Evolutionary conservation across 1,140 invertebrate species (phyloP), one percentile per base, ranked within the genome.

Genomic region (Drosophila nannoptera): DNA sequence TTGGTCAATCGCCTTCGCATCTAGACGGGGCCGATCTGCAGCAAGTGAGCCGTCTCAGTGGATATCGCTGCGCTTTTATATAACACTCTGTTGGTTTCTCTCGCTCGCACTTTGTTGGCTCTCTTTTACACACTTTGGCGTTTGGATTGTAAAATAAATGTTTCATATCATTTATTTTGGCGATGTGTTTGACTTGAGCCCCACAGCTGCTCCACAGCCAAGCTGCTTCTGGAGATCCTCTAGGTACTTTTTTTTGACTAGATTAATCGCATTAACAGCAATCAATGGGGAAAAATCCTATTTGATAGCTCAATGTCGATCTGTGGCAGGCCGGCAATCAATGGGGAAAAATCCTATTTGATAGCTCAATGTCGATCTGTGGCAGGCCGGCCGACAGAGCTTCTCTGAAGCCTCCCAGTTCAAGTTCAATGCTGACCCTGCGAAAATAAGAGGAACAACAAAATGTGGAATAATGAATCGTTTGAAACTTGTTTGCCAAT

Each of bases 381-480:
- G 31, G 14, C 40, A 32, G 48, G 43, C 42, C 58, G 56, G 48
- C 49, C 62, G 73, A 55, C 45, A 31, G 33, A 38, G 16, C 29
- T 32, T 5, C 14, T 7, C 50, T 49, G 35, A 36, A 38, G 16
- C 29, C 22, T 5, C 14, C n/a, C 50, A 55, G 75, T 78, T 82
- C 78, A 82, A 82, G 78, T 82, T 82, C 78, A 82, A 82, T 82
- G 78, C 49, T 67, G 38, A 40, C 29, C 52, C 42, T 1, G 62
- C 42, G 7, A 16, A 56, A 55, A 16, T 22, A 59, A 59, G 2
- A 29, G 4, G 6, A 45, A 33, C 22, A 22, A 22, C 22, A 59
- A 35, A 63, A 42, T 31, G 7, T 7, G 29, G 31, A 52, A 35
- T 16, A 14, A 14, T 52, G 11, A 8, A 45, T 68, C 31, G 14